phyloP scores from a whole-genome alignment of 2,797 vertebrate genomes.

The Semaprochilodus insignis region DNA sequence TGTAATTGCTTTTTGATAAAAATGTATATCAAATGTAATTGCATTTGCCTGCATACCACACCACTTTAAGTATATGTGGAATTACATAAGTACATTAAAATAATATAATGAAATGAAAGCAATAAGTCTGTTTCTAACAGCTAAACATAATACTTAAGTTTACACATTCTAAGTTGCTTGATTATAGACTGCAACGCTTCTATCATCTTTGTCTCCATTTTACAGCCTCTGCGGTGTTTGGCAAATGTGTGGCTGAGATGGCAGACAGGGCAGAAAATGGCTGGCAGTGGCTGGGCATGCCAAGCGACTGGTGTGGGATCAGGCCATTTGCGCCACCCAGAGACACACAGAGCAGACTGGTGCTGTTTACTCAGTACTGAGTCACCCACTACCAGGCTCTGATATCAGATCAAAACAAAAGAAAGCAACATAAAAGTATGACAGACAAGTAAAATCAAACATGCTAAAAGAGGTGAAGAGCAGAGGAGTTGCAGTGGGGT shows the following conservation, averaged over 20 bases:
- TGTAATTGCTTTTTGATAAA: background rate
- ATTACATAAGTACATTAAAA: background rate
- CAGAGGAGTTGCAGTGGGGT: background rate
- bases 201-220: constrained; percentile 30
- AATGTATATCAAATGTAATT: background rate
- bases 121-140: background rate
- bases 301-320: constrained; percentile 52
- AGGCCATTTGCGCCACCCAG: constrained; percentile 56
- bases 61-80: no score
- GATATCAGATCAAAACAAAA: constrained; percentile 24
- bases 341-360: constrained; percentile 26
- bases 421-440: background rate
- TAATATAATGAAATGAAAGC: background rate
- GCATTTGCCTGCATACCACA: background rate
- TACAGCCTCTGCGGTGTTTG: constrained; percentile 14
- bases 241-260: constrained; percentile 69
- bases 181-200: background rate
- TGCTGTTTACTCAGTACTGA: constrained; percentile 11
- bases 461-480: background rate
- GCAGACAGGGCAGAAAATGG: constrained; percentile 73
- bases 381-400: constrained; percentile 16
- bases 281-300: constrained; percentile 58
- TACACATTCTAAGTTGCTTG: background rate
- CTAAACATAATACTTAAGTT: background rate
- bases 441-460: constrained; percentile 3